Evolutionary conservation across 1,140 invertebrate genomes (phyloP), one percentile per base, ranked within the genome.

Genomic region (Spodoptera litura): DNA sequence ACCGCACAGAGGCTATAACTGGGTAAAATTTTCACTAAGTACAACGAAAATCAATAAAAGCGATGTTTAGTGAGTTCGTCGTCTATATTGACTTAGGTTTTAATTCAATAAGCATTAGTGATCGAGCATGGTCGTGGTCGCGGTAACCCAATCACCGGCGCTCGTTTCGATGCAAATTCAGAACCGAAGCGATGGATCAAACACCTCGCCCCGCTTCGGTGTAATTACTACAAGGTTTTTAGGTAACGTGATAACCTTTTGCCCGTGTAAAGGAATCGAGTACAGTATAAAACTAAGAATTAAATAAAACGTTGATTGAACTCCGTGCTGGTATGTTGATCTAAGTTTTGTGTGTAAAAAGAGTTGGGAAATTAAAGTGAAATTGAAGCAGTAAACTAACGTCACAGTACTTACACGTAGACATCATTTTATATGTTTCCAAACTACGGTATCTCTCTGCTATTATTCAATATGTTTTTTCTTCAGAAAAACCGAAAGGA

Each of bases 121-220:
- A 71, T 79, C 78, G 77, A 72, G 51, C 58, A 71, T 72, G 70
- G 44, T 62, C 76, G 79, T 25, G 76, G 71, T 58, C 38, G 68
- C 49, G 53, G 70, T 73, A 78, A 81, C 76, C 20, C 77, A 81
- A 81, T 79, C 79, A 74, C 70, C 66, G 64, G 56, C 8, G 53
- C 74, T 83, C 82, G 79, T 83, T 79, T 78, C 64, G 61, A 83
- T 83, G 82, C 77, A 83, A 83, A 83, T 83, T 83, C 61, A 13
- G 25, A 81, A 68, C 76, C 74, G 77, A 44, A 75, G 58, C 49
- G 75, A 15, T 55, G 62, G 71, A 61, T 68, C 31, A 53, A 80
- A 78, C 68, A 70, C 55, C 71, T 70, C 71, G 75, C 71, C 71
- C n/a, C 80, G 38, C 71, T 52, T 51, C 58, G 59, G 49, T 62